Evolutionary conservation across 2,888 invertebrate genomes (phyloP).

Genomic region (Drosophila neotestacea): DNA sequence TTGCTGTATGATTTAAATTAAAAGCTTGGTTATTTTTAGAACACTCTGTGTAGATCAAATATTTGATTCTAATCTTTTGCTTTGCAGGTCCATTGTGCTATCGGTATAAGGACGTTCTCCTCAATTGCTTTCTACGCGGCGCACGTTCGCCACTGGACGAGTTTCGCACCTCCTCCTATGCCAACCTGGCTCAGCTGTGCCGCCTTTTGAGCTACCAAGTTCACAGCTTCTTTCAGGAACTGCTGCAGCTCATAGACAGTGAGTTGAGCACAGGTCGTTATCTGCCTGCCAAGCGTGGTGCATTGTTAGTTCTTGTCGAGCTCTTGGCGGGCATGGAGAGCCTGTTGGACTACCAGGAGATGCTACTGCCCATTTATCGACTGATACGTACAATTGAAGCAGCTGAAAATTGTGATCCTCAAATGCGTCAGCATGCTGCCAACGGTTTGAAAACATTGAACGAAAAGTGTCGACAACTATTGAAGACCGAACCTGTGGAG

Average conservation of each 20-base stretch:
- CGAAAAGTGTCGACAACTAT: slow-evolving; percentile 80
- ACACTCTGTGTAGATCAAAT: neutral
- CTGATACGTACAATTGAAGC: slow-evolving; percentile 75
- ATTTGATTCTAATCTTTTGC: neutral
- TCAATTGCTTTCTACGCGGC: slow-evolving; percentile 83
- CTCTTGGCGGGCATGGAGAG: slow-evolving; percentile 83
- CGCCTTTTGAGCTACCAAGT: slow-evolving; percentile 83
- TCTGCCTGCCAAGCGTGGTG: slow-evolving; percentile 84
- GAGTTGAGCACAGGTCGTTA: slow-evolving; percentile 80
- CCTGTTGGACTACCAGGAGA: slow-evolving; percentile 82
- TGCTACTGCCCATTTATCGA: slow-evolving; percentile 83
- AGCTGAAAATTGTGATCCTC: slow-evolving; percentile 76
- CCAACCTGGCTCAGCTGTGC: slow-evolving; percentile 83
- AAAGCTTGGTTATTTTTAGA: no score
- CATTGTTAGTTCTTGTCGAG: slow-evolving; percentile 82
- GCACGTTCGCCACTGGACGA: slow-evolving; percentile 78
- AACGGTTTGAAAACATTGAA: slow-evolving; percentile 81
- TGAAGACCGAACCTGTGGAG: slow-evolving; percentile 67
- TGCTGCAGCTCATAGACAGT: slow-evolving; percentile 74
- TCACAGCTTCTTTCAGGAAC: slow-evolving; percentile 84
- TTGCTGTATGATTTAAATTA: no score
- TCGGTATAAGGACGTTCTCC: slow-evolving; percentile 81
- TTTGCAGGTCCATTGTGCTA: slow-evolving; percentile 81
- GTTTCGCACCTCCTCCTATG: slow-evolving; percentile 83
- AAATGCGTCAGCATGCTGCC: slow-evolving; percentile 83